Conservation (phyloP, 2,888 invertebrate genomes). For the Nasonovia ribisnigri region DNA sequence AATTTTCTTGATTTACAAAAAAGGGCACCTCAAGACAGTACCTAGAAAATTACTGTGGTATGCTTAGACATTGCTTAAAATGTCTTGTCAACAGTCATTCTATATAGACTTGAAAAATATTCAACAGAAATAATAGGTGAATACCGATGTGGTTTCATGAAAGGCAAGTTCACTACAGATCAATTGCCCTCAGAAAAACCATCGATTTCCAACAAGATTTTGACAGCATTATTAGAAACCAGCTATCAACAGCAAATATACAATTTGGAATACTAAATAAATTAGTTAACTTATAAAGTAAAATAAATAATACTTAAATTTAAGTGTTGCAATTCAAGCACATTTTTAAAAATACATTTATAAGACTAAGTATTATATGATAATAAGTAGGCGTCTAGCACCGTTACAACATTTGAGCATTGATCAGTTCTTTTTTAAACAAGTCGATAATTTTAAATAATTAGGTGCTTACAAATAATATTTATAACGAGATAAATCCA, state of each 20-base stretch:
- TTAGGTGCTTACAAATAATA: not conserved
- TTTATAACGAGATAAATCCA: no score
- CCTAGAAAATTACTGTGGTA: no score
- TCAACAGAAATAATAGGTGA: no score
- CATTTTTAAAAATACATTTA: not conserved
- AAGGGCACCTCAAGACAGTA: no score
- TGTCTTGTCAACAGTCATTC: no score
- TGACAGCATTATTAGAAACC: not conserved
- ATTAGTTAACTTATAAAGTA: not conserved
- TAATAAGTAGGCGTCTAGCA: not conserved
- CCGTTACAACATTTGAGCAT: constrained; percentile 18
- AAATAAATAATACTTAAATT: not conserved
- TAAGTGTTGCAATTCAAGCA: constrained; percentile 16
- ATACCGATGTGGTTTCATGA: no score
- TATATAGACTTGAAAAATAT: no score
- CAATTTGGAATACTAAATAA: not conserved
- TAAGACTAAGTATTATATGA: constrained; percentile 29
- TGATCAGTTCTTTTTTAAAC: constrained; percentile 1
- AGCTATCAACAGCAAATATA: not conserved
- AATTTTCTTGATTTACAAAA: no score
- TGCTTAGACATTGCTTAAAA: no score
- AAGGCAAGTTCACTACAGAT: no score
- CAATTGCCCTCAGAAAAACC: no score
- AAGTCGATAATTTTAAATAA: constrained; percentile 31
- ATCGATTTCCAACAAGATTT: no score